These are phyloP conservation scores for Bergia puertoricense DNA, from an alignment of 92 coral and sea anemone genomes.

Conservation along the genomic window DNA sequence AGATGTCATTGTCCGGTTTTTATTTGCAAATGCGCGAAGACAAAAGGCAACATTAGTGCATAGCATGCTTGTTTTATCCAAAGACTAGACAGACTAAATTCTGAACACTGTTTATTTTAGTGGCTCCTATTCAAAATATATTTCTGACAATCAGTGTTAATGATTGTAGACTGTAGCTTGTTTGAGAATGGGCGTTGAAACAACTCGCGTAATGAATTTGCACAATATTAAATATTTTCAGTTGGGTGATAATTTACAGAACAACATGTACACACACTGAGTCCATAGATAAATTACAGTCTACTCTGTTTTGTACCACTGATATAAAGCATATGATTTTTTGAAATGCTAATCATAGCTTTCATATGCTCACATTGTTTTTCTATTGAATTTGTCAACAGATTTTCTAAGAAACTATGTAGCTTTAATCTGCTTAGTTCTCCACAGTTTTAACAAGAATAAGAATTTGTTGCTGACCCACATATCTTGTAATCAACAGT, in stretches of 20 bases:
- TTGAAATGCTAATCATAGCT: background rate
- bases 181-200: background rate
- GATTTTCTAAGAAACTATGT: background rate
- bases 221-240: conserved; percentile 24
- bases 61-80: conserved; percentile 18
- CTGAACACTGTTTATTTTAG: conserved; percentile 38
- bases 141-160: conserved; percentile 1
- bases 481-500: no score
- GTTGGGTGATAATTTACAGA: conserved; percentile 1
- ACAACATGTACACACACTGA: background rate
- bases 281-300: background rate
- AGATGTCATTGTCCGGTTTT: conserved; percentile 55
- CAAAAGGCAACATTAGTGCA: conserved; percentile 58
- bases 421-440: background rate
- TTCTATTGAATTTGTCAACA: background rate
- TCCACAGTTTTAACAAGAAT: no score
- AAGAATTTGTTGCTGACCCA: no score
- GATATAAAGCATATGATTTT: background rate
- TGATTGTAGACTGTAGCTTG: conserved; percentile 15
- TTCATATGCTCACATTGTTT: background rate
- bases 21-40: conserved; percentile 51
- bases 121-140: background rate
- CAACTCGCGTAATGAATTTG: conserved; percentile 31
- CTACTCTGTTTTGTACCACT: background rate
- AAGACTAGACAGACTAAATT: conserved; percentile 29